A percentile compares a stretch with the other conserved stretches of the same genome.
These are phyloP conservation scores for Synodontis membranacea DNA, from an alignment of 2,113 vertebrate species.

Conservation along the genomic window DNA sequence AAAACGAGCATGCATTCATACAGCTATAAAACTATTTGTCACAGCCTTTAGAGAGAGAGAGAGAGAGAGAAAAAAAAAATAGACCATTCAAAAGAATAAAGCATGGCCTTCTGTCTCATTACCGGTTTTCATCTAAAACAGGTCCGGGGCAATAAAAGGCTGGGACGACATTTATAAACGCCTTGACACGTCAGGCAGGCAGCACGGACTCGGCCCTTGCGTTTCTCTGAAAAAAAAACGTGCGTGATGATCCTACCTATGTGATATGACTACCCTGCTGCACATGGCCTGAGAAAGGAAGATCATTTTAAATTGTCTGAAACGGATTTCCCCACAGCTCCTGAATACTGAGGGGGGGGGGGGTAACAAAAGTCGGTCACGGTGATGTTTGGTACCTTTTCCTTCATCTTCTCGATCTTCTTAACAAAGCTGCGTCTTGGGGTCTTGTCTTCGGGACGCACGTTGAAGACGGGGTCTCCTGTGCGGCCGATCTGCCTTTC, in stretches of 20 bases:
- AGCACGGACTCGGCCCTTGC: background rate
- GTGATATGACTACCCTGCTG: no score
- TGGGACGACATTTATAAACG: conserved; percentile 13
- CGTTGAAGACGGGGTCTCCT: conserved; percentile 88
- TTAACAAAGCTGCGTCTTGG: conserved; percentile 95
- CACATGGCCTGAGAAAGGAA: background rate
- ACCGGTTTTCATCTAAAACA: conserved; percentile 17
- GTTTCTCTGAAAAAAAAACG: background rate
- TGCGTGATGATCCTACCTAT: background rate
- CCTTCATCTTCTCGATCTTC: conserved; percentile 99
- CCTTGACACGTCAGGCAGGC: conserved; percentile 10
- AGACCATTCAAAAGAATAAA: conserved; percentile 39
- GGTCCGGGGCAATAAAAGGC: background rate
- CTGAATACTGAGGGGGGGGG: background rate
- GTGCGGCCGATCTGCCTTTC: conserved; percentile 90
- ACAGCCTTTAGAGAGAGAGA: conserved; percentile 54
- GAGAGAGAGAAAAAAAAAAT: conserved; percentile 48
- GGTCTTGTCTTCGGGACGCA: conserved; percentile 89
- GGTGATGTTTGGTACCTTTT: conserved; percentile 80
- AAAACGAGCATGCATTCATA: background rate
- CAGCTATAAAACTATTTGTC: conserved; percentile 55
- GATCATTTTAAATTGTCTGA: background rate
- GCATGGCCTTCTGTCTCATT: background rate
- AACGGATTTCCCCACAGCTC: background rate
- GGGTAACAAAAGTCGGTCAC: background rate